A percentile compares a stretch with the other conserved stretches of the same genome.
phyloP scores from a whole-genome alignment of 1,140 invertebrate genomes.

The Papilio glaucus region DNA sequence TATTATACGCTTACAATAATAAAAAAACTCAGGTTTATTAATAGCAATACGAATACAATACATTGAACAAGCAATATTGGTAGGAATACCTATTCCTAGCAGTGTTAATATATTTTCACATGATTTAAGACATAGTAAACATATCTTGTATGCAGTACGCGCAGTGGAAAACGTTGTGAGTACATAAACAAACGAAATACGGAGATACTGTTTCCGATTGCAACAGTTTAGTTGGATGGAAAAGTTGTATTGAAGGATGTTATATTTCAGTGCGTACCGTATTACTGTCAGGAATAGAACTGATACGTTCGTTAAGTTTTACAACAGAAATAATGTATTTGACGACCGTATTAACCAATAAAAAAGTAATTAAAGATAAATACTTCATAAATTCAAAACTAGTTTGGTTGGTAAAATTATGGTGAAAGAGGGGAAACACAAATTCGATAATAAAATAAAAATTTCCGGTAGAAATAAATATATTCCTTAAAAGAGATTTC shows the following conservation, averaged over 20 bases:
- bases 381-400: no score
- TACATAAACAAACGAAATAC: constrained; percentile 5
- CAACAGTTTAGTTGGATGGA: constrained; percentile 9
- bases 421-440: no score
- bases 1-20: neutral
- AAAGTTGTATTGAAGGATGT: constrained; percentile 1
- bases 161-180: neutral
- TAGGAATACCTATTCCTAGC: no score
- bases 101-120: no score
- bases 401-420: no score
- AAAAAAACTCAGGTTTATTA: constrained; percentile 8
- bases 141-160: neutral
- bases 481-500: neutral
- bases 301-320: neutral
- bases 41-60: neutral
- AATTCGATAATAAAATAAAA: neutral
- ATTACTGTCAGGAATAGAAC: neutral
- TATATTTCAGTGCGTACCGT: neutral
- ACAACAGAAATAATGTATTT: neutral
- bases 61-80: no score
- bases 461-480: neutral
- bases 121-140: no score
- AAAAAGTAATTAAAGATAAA: neutral
- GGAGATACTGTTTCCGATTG: constrained; percentile 24
- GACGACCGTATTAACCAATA: neutral